These are phyloP conservation scores for Balaenoptera acutorostrata DNA, from an alignment of 2,113 vertebrate genomes.

Conservation along the genomic window DNA sequence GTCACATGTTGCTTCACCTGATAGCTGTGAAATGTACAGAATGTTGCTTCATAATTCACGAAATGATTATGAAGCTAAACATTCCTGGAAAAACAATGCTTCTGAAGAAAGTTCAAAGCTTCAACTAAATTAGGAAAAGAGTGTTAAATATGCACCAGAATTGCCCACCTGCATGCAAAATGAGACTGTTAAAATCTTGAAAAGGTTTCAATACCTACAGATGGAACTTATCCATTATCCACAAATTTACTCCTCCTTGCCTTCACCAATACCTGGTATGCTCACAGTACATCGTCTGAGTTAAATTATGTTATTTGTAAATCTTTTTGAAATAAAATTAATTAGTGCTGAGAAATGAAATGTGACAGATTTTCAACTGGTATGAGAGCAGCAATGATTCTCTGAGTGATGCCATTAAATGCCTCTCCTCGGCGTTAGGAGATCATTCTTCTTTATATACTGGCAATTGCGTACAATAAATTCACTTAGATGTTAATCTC, in stretches of 20 bases:
- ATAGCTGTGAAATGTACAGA: neutral
- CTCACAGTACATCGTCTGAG: neutral
- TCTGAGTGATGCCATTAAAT: neutral
- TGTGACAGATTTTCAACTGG: neutral
- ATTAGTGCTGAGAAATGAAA: neutral
- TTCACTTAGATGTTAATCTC: neutral
- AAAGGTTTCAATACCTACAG: neutral
- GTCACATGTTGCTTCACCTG: neutral
- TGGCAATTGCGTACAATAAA: neutral
- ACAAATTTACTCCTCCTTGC: neutral
- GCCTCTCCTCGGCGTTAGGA: neutral
- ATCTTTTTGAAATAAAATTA: neutral
- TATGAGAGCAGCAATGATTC: neutral
- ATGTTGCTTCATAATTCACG: neutral
- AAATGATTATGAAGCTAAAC: neutral
- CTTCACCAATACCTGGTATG: neutral
- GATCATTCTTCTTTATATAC: neutral
- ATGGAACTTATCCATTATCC: neutral
- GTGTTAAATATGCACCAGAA: neutral
- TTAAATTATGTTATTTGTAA: neutral
- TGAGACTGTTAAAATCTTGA: neutral
- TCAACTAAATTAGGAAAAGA: conserved; percentile 4
- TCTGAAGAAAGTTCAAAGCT: conserved; percentile 18
- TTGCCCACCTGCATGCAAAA: neutral
- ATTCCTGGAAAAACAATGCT: conserved; percentile 24